Evolutionary conservation across 64 coral and sea anemone species (phyloP).

Genomic region (Dendronephthya gigantea): DNA sequence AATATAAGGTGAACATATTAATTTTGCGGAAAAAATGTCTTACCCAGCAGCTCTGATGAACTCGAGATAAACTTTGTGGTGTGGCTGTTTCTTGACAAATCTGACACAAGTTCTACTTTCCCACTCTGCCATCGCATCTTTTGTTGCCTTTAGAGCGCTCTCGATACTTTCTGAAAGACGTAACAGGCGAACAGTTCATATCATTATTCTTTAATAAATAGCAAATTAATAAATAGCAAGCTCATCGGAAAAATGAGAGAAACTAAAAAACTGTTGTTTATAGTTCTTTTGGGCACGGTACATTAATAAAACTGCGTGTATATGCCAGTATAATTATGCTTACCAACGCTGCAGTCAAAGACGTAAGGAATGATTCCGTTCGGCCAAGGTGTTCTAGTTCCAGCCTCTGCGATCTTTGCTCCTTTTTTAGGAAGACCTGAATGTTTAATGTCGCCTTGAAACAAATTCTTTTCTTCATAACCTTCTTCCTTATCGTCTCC

Average conservation of each 20-base stretch:
- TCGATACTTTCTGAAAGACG: background rate
- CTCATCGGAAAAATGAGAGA: no score
- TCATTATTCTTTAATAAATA: background rate
- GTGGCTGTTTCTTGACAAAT: background rate
- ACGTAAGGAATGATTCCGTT: background rate
- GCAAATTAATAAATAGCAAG: no score
- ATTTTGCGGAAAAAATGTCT: no score
- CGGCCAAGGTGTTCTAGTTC: background rate
- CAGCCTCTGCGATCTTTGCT: background rate
- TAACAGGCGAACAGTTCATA: no score
- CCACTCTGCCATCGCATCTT: background rate
- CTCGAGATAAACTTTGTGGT: background rate
- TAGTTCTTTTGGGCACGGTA: no score
- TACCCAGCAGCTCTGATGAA: conserved; percentile 1
- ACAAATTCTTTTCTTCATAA: background rate
- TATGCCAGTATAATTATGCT: background rate
- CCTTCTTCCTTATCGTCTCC: background rate
- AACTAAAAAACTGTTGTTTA: no score
- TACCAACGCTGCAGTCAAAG: background rate
- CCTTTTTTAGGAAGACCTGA: background rate
- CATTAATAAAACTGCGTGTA: no score
- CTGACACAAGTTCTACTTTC: background rate
- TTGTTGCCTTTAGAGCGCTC: background rate
- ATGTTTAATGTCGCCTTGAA: background rate
- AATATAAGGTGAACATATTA: no score